These are phyloP conservation scores for Cydia pomonella DNA, from an alignment of 1,140 invertebrate species.

Conservation along the genomic window DNA sequence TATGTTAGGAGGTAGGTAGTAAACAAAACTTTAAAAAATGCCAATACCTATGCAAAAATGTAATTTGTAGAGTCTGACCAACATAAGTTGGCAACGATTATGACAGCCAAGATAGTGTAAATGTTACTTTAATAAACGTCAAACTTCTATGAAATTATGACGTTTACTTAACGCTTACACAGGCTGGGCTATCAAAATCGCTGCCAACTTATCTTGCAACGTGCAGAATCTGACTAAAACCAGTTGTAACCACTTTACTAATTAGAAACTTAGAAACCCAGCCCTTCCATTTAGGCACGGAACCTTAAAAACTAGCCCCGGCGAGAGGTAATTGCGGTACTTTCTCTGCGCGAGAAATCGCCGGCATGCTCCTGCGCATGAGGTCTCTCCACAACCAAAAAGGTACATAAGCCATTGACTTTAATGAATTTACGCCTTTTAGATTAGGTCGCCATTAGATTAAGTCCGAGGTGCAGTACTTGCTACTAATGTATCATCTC, in stretches of 20 bases:
- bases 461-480: background rate
- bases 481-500: background rate
- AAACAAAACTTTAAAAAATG: no score
- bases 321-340: conserved; percentile 20
- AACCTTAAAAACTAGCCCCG: conserved; percentile 21
- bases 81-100: no score
- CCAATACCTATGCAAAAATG: no score
- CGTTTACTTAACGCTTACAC: no score
- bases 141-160: no score
- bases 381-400: background rate
- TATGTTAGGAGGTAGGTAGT: no score
- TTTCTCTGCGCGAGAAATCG: conserved; percentile 20
- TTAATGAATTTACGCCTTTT: background rate
- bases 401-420: background rate
- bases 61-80: no score
- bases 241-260: background rate
- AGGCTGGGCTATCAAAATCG: no score
- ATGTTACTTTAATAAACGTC: no score
- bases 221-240: background rate
- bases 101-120: no score
- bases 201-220: no score
- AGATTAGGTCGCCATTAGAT: background rate
- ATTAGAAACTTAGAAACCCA: conserved; percentile 19
- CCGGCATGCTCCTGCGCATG: conserved; percentile 12
- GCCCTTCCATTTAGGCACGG: conserved; percentile 17